Base-by-base conservation (phyloP, 2,113 vertebrate genomes). In the Chionis minor region DNA sequence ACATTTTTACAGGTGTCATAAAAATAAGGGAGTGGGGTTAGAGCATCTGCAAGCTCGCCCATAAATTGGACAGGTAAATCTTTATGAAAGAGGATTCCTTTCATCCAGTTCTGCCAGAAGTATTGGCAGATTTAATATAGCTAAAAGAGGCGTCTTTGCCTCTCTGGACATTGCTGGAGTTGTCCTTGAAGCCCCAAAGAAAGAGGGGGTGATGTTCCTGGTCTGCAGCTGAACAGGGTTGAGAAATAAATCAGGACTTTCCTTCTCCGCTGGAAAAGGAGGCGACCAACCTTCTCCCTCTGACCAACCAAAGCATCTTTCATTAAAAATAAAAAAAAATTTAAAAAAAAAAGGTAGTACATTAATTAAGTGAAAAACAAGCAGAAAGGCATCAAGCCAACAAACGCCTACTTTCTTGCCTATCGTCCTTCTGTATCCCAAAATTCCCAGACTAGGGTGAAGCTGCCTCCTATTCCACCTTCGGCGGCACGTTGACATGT, bases 401-500 rank as follows among this genome's bases (percentile, higher is more conserved):
- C 5, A 59, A 73, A 47, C 14, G 21, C 62, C 14, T 6, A 40
- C 74, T 9, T 85, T 42, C 23, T 42, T 78, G 59, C 44, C 28
- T 19, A 9, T 19, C 65, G 21, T 19, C 23, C 2, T 59, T 67
- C 28, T 21, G 28, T 14, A 42, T 42, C 33, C 40, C 47, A 10
- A 18, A 86, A 81, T 67, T 61, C 54, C 69, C 21, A 54, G 52
- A 12, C 4, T 5, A n/a, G 40, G 21, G 17, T 54, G 59, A 59
- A 79, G 52, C 6, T 26, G 30, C 28, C 24, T 78, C 52, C 52
- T 30, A 2, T 27, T 59, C 66, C 58, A 47, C 44, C 52, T 54
- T 32, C 80, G 27, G 32, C 2, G 0, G 45, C 24, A 13, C 0
- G 26, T 32, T 32, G 65, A 56, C 2, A 2, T 4, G 8, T 28